phyloP scores from a whole-genome alignment of 2,113 vertebrate species.

The Progne subis region DNA sequence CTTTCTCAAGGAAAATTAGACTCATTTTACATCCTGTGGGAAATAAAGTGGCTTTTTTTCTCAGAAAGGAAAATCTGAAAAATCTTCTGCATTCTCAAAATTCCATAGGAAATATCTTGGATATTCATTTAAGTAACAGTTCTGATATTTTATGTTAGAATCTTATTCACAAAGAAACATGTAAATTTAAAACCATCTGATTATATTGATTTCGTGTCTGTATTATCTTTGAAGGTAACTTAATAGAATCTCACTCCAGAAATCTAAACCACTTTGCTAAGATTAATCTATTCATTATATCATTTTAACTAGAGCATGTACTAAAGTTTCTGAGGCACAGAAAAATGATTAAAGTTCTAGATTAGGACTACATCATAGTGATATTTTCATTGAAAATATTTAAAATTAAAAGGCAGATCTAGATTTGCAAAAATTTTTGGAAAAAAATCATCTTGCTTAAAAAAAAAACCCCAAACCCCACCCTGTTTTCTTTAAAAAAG shows the following conservation, averaged over 20 bases:
- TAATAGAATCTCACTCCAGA: background rate
- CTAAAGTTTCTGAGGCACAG: background rate
- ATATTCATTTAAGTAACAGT: background rate
- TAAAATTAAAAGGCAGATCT: background rate
- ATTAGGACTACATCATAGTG: background rate
- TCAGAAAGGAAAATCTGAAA: background rate
- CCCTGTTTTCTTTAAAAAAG: background rate
- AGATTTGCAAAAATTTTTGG: background rate
- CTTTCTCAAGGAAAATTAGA: background rate
- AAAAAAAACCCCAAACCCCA: accelerated
- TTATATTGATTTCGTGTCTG: background rate
- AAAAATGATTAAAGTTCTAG: background rate
- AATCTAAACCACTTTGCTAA: background rate
- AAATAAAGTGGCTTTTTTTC: background rate
- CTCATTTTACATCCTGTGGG: accelerated
- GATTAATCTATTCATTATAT: background rate
- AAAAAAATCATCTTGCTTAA: background rate
- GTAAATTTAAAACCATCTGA: background rate
- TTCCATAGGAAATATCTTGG: background rate
- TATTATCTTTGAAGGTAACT: background rate
- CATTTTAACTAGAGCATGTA: background rate
- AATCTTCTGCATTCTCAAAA: background rate
- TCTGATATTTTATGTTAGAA: background rate
- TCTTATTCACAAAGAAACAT: background rate
- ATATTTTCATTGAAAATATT: background rate